Base-by-base conservation (phyloP, 2,113 vertebrate genomes). In the Coreoperca whiteheadi region DNA sequence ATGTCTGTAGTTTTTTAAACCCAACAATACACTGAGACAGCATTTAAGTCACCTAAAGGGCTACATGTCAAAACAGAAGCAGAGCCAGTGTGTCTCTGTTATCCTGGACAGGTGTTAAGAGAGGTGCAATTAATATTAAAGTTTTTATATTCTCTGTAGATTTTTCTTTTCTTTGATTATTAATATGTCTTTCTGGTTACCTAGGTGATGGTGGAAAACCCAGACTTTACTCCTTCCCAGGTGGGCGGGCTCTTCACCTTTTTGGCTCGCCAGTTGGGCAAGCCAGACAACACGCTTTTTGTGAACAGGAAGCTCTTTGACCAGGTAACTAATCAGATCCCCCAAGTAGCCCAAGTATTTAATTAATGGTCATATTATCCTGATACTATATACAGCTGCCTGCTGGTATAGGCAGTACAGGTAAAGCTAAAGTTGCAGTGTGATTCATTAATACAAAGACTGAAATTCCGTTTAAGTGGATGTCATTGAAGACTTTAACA, bases 201-300 rank as follows among this genome's bases (percentile, higher is more conserved):
- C 51, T 83, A 99, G 98, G 97, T 99, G 16, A 99, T 99, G 98
- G 98, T 99, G 90, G 98, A 99, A 91, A 99, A 98, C 89, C 96
- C 97, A 4, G 97, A 99, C 92, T 99, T 99, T 73, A 99, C 97
- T 41, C 98, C 98, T 0, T 99, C 98, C 2, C 98, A 99, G 92
- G 97, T 99, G 43, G 98, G 98, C 21, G 98, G 97, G 63, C 98
- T 99, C 73, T 99, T 99, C 76, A 99, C 98, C 10, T 99, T 99
- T 83, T 94, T 99, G 59, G 98, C 98, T 20, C 96, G 98, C 28
- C 98, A 99, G 92, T 92, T 99, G 0, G 98, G 98, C 85, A 99
- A 99, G 56, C 98, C 98, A 20, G 97, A 99, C 94, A 99, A 99
- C 87, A 99, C 98, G 0, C 94, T 99, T 23, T 99, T 99, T 94